Conservation (phyloP, 2,113 vertebrate species). For the Lophotis ruficrista region DNA sequence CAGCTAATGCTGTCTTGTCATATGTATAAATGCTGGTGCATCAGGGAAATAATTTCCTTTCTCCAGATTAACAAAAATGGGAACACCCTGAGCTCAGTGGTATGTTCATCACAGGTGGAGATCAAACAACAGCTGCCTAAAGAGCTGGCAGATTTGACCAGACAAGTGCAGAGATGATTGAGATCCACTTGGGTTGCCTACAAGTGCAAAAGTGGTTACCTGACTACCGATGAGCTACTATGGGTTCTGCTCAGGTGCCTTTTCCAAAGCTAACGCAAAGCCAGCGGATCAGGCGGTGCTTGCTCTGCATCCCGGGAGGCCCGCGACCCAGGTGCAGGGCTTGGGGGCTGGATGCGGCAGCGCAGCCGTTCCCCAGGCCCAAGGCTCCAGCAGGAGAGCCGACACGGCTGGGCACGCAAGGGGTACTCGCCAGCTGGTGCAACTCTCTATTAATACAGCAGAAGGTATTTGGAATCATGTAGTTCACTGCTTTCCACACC, state of each 20-base stretch:
- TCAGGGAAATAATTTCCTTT: neutral
- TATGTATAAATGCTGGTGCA: neutral
- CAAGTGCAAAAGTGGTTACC: neutral
- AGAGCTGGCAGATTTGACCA: neutral
- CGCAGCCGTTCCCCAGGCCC: neutral
- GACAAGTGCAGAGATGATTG: neutral
- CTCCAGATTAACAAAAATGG: neutral
- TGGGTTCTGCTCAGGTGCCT: constrained; percentile 13
- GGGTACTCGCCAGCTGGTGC: constrained; percentile 32
- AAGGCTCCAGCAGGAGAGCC: neutral
- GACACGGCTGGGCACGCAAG: neutral
- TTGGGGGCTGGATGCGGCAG: neutral
- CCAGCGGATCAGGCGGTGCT: neutral
- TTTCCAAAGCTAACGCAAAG: neutral
- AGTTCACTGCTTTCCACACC: neutral
- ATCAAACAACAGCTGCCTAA: neutral
- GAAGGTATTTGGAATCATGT: neutral
- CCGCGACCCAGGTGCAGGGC: neutral
- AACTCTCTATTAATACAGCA: neutral
- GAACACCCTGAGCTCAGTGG: neutral
- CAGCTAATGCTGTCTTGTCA: neutral
- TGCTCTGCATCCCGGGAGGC: neutral
- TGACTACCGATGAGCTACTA: neutral
- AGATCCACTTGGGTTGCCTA: neutral
- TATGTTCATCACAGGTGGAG: accelerated